Evolutionary conservation across 2,888 invertebrate genomes (phyloP).

Genomic region (Papilio demoleus): DNA sequence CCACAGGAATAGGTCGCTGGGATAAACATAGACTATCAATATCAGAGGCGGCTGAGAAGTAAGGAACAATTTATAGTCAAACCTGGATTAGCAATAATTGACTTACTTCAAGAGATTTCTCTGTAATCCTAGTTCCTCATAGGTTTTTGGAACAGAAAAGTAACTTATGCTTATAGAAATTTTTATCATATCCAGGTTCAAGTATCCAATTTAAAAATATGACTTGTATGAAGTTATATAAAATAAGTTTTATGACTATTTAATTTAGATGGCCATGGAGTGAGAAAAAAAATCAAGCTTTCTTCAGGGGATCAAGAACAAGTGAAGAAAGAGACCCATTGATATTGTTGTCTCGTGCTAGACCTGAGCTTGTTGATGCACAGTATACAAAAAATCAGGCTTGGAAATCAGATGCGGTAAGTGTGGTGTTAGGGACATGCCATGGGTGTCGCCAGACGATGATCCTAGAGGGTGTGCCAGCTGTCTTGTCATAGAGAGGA

Average conservation of each 20-base stretch:
- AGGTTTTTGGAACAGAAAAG: no score
- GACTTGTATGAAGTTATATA: no score
- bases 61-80: slow-evolving; percentile 46
- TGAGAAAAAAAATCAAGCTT: slow-evolving; percentile 87
- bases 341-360: slow-evolving; percentile 89
- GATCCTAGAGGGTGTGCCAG: no score
- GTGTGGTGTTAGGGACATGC: no score
- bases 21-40: slow-evolving; percentile 91
- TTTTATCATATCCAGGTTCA: no score
- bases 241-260: background rate
- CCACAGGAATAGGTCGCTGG: slow-evolving; percentile 97
- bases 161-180: no score
- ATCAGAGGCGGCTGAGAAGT: slow-evolving; percentile 84
- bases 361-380: slow-evolving; percentile 93
- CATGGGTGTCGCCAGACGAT: no score
- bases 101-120: no score
- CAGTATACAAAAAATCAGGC: slow-evolving; percentile 99
- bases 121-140: no score
- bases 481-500: no score
- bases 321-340: slow-evolving; percentile 95
- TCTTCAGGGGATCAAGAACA: slow-evolving; percentile 97
- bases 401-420: slow-evolving; percentile 95
- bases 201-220: no score
- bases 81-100: no score
- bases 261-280: slow-evolving; percentile 87